Conservation (phyloP, 2,797 vertebrate genomes). For the Psittacula echo region DNA sequence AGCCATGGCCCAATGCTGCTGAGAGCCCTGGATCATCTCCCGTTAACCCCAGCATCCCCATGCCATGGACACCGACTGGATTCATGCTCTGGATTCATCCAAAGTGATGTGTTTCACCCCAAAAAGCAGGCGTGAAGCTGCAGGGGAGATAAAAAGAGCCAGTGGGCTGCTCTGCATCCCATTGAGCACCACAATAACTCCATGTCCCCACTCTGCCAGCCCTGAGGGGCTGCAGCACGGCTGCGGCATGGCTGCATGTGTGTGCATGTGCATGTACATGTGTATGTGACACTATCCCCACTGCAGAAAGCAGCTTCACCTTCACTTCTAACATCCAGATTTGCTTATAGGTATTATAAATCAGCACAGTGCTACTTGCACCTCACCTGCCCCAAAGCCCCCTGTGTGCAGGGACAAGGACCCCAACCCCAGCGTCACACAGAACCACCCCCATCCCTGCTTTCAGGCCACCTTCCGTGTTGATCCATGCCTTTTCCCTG, state of each 20-base stretch:
- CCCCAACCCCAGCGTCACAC: neutral
- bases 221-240: rapidly evolving
- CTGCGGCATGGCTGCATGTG: neutral
- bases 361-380: rapidly evolving
- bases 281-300: neutral
- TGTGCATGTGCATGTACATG: rapidly evolving
- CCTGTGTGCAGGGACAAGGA: rapidly evolving
- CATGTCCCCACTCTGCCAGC: neutral
- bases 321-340: neutral
- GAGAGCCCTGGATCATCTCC: neutral
- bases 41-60: neutral
- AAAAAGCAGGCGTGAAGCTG: rapidly evolving
- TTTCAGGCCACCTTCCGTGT: neutral
- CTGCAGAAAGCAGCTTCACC: neutral
- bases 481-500: neutral
- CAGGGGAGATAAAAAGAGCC: neutral
- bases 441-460: neutral
- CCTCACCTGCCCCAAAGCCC: neutral
- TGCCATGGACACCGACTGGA: rapidly evolving
- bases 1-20: neutral
- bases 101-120: neutral
- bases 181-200: neutral
- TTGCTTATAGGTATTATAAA: neutral
- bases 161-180: neutral
- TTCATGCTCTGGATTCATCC: neutral